Evolutionary conservation across 1,140 invertebrate species (phyloP), one percentile per base, ranked within the genome.

Genomic region (Drosophila chauvacae): DNA sequence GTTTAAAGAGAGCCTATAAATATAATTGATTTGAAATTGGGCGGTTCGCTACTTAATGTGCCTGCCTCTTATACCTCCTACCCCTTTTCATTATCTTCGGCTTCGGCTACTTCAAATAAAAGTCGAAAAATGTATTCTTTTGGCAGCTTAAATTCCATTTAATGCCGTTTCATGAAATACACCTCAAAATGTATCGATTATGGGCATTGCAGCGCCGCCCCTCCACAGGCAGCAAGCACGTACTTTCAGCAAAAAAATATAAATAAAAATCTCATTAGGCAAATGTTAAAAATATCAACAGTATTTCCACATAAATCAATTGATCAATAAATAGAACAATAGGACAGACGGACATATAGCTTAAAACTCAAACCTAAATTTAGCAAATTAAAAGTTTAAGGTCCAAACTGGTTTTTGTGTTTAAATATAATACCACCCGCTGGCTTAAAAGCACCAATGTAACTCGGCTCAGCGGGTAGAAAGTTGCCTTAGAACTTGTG

Each of bases 181-280:
- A 50, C 42, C 50, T 44, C 44, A 33, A 58, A 62, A 58, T 16
- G 35, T 20, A 35, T 50, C 35, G 35, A 50, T 50, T 53, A 42
- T 39, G 16, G 23, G 39, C 26, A 2, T 7, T 16, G 16, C 30
- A 45, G n/a, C n/a, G 18, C 47, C 9, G 7, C n/a, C 42, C 42
- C 42, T 44, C 13, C 13, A 44, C 20, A 26, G 35, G 57, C 73
- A 77, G 56, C 55, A 64, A 63, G 62, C 33, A 33, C 10, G 50
- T 48, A 65, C 44, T 23, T 73, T 41, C 41, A 64, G 74, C 55
- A 39, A 56, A 11, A 63, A 58, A 70, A 65, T 70, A 66, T 14
- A 81, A 85, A 86, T 85, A 86, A 78, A 86, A 78, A 81, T 81
- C 77, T 81, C 78, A 86, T 86, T 59, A 81, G 82, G 61, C 55